Evolutionary conservation across 2,888 invertebrate species (phyloP), one percentile per base, ranked within the genome.

Genomic region (Poecilus cupreus): DNA sequence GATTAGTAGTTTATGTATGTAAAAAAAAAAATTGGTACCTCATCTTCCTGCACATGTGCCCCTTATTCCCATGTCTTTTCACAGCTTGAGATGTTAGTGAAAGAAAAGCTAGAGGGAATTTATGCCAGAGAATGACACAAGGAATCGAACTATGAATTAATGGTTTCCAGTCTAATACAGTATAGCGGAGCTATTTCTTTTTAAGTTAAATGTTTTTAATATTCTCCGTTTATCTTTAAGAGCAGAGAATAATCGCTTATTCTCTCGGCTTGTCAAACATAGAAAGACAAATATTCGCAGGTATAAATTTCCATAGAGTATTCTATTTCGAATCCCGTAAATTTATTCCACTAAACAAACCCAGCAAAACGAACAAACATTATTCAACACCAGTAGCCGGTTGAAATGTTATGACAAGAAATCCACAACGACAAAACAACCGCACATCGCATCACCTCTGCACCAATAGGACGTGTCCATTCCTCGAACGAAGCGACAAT

Each of bases 291-390:
- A 43, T 43, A 43, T 43, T 43, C 43, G 1, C 43, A 43, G 43
- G 43, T 43, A 43, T 32, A 43, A 43, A 43, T 43, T 43, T 43
- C 43, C 43, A 43, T 43, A 43, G 43, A 32, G 32, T 32, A 32
- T 43, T 43, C 43, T 43, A 43, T 43, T 43, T n/a, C 3, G 43
- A 43, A 43, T 43, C 43, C 43, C 3, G 43, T 43, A 60, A 60
- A 60, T 60, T 60, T 60, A 60, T 60, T 60, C 60, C 60, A n/a
- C 60, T 60, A 60, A 60, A 60, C 60, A 60, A 60, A 60, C 60
- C 26, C 24, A 60, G 13, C 60, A 60, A 60, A 60, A 60, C 60
- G 60, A 60, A 60, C 60, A 60, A 60, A 60, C 60, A 60, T 60
- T 60, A 60, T n/a, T 60, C 60, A 60, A 60, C 60, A 60, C 60